Conservation (phyloP, 2,888 invertebrate species). For the Diarsia mendica region DNA sequence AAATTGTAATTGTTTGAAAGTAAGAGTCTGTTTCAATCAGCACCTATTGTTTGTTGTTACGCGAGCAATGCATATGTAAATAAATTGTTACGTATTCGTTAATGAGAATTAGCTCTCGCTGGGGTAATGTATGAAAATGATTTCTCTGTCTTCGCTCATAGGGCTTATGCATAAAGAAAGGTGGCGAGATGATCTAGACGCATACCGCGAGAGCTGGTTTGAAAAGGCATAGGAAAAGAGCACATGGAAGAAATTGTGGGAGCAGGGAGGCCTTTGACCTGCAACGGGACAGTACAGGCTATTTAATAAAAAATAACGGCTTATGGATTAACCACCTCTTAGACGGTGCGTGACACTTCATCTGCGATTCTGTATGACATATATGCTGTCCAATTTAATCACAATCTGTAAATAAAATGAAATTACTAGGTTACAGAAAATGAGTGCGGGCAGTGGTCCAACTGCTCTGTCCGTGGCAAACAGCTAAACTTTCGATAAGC, state of each 20-base stretch:
- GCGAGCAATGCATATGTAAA: slow-evolving; percentile 48
- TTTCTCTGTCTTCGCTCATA: slow-evolving; percentile 4
- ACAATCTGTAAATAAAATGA: not conserved
- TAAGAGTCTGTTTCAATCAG: slow-evolving; percentile 71
- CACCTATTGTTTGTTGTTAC: slow-evolving; percentile 63
- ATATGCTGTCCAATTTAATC: not conserved
- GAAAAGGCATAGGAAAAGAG: too few relatives aligned
- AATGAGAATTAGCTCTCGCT: slow-evolving; percentile 22
- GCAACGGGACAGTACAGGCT: too few relatives aligned
- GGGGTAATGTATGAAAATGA: slow-evolving; percentile 21
- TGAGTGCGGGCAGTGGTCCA: too few relatives aligned
- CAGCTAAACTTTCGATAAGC: not conserved
- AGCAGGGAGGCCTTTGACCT: too few relatives aligned
- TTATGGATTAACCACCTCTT: too few relatives aligned
- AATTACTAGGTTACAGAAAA: not conserved
- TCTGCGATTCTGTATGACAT: not conserved
- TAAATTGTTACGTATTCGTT: slow-evolving; percentile 47
- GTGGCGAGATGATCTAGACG: too few relatives aligned
- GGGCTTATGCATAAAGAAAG: not conserved
- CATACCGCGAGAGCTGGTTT: too few relatives aligned
- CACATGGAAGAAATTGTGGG: too few relatives aligned
- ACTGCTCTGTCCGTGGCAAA: not conserved
- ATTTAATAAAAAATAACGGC: too few relatives aligned
- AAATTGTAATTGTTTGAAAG: slow-evolving; percentile 76
- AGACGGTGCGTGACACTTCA: not conserved